A percentile compares a stretch with the other conserved stretches of the same genome.
Evolutionary conservation across 2,797 vertebrate genomes (phyloP).

Genomic region (Meriones psammophilus): DNA sequence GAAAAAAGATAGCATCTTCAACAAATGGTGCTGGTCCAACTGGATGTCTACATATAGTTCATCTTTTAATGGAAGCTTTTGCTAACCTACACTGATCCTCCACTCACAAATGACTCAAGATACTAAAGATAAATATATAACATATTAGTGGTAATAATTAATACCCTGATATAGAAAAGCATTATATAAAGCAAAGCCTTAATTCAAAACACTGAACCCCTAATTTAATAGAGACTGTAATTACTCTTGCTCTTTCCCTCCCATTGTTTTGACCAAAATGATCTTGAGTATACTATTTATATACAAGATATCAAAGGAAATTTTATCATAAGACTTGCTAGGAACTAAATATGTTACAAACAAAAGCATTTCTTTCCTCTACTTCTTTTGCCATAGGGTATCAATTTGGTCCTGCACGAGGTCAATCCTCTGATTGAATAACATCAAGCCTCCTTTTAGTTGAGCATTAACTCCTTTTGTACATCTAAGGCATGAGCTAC

Average conservation of each 20-base stretch:
- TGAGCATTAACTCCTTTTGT: too few relatives aligned
- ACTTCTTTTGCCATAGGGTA: too few relatives aligned
- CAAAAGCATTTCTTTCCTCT: slow-evolving; percentile 32
- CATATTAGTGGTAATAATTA: slow-evolving; percentile 54
- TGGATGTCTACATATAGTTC: too few relatives aligned
- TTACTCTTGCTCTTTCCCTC: slow-evolving; percentile 57
- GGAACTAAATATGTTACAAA: slow-evolving; percentile 3
- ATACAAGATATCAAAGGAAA: slow-evolving; percentile 20
- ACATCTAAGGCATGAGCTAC: too few relatives aligned
- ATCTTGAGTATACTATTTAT: slow-evolving; percentile 27
- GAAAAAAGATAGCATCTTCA: too few relatives aligned
- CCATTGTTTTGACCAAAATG: slow-evolving; percentile 76
- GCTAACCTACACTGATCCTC: not conserved
- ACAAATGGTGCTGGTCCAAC: too few relatives aligned
- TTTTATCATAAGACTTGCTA: slow-evolving; percentile 51
- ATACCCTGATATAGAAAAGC: slow-evolving; percentile 53
- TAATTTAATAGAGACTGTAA: slow-evolving; percentile 24
- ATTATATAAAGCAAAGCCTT: slow-evolving; percentile 44
- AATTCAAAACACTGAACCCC: not conserved
- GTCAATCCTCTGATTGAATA: too few relatives aligned
- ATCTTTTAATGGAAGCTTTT: not conserved
- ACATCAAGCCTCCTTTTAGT: too few relatives aligned
- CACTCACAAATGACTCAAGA: slow-evolving; percentile 68
- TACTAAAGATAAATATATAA: slow-evolving; percentile 38
- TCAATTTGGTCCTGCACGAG: too few relatives aligned